These are phyloP conservation scores for Agelas oroides DNA, from an alignment of 37 sponge, comb jelly and placozoan genomes.

Conservation along the genomic window DNA sequence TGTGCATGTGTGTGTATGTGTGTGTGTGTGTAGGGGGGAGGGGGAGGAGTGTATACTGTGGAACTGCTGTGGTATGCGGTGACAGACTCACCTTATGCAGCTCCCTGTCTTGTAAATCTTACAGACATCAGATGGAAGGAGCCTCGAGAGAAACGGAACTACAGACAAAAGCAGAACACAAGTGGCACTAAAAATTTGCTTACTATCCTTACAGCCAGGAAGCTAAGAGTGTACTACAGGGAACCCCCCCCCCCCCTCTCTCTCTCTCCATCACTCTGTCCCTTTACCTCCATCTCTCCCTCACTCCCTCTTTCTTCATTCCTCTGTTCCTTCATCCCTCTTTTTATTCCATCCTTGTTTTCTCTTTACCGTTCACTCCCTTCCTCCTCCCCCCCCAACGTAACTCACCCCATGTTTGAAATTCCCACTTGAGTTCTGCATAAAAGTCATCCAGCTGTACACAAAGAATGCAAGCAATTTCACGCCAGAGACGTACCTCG, in stretches of 20 bases:
- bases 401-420: conserved; percentile 51
- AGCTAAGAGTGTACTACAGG: too few species aligned
- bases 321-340: too few species aligned
- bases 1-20: neutral
- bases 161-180: neutral
- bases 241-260: too few species aligned
- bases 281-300: too few species aligned
- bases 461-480: neutral
- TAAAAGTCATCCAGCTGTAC: conserved; percentile 86
- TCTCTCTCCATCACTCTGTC: too few species aligned
- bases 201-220: neutral
- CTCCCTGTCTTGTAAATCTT: conserved; percentile 80
- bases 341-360: too few species aligned
- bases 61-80: neutral
- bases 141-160: conserved; percentile 89
- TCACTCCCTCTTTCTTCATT: too few species aligned
- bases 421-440: conserved; percentile 93
- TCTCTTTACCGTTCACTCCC: too few species aligned
- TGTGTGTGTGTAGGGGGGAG: neutral
- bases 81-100: conserved; percentile 58
- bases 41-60: neutral
- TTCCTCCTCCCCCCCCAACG: too few species aligned
- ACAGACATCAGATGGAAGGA: conserved; percentile 88
- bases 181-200: neutral
- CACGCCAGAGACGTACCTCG: neutral